These are phyloP conservation scores for Columba guinea DNA, from an alignment of 2,797 vertebrate species.

Conservation along the genomic window DNA sequence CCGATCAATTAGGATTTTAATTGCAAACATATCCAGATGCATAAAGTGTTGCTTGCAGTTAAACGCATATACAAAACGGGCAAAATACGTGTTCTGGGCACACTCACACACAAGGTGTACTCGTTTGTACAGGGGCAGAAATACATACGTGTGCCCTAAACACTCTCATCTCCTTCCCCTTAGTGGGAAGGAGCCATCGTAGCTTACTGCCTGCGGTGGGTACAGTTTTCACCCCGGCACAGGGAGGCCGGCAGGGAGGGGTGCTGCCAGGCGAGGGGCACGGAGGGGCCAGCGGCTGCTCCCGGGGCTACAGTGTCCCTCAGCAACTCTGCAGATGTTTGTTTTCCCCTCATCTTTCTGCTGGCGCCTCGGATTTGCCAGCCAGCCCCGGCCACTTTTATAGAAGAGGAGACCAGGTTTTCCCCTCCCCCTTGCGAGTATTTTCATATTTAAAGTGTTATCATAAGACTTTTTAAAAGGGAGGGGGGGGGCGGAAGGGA, in stretches of 20 bases:
- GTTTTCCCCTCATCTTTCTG: not conserved
- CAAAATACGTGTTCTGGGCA: not conserved
- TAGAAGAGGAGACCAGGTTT: slow-evolving; percentile 36
- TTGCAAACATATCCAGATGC: not conserved
- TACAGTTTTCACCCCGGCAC: not conserved
- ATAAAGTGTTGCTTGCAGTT: not conserved
- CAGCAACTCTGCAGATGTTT: slow-evolving; percentile 8
- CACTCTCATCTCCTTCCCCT: not conserved
- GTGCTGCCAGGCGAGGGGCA: not conserved
- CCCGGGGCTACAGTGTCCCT: not conserved
- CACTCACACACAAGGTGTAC: not conserved
- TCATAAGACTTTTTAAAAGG: slow-evolving; percentile 63
- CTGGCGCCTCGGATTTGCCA: not conserved
- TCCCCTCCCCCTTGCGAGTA: slow-evolving; percentile 49
- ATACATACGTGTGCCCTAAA: not conserved
- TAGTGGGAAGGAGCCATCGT: not conserved
- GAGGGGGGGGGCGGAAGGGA: not conserved
- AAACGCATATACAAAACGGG: not conserved
- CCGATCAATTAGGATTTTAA: not conserved
- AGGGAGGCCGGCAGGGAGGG: not conserved
- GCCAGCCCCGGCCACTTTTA: slow-evolving; percentile 18
- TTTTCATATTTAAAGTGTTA: slow-evolving; percentile 72
- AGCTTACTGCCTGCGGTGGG: not conserved
- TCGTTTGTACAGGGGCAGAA: not conserved
- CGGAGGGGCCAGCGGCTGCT: not conserved